A percentile compares a stretch with the other conserved stretches of the same genome.
Evolutionary conservation across 2,888 invertebrate species (phyloP).

Genomic region (Criorhina ranunculi): DNA sequence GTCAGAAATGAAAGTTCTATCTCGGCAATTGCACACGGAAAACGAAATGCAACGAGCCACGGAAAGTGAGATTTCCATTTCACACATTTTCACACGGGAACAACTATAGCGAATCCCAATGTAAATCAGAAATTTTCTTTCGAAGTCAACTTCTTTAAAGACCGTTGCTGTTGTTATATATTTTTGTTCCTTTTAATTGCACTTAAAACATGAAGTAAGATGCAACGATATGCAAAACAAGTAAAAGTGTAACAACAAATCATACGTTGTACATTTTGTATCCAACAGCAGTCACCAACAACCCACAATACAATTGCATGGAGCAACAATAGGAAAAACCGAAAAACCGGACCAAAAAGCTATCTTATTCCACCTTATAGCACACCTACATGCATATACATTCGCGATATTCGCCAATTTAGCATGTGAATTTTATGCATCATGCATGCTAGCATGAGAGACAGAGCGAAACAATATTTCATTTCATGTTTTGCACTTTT

Average conservation of each 20-base stretch:
- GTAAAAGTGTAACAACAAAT: constrained; percentile 74
- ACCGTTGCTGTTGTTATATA: constrained; percentile 1
- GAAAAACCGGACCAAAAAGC: constrained; percentile 58
- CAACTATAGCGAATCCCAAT: constrained; percentile 29
- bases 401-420: constrained; percentile 61
- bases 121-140: constrained; percentile 60
- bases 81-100: constrained; percentile 66
- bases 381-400: constrained; percentile 42
- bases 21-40: constrained; percentile 30
- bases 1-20: constrained; percentile 68
- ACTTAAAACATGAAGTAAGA: constrained; percentile 42
- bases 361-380: constrained; percentile 42
- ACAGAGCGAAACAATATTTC: constrained; percentile 75
- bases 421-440: constrained; percentile 71
- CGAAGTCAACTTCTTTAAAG: constrained; percentile 31
- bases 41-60: constrained; percentile 60
- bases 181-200: constrained; percentile 59
- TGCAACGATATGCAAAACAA: constrained; percentile 69
- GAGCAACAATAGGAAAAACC: constrained; percentile 57
- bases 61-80: constrained; percentile 70
- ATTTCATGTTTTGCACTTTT: constrained; percentile 62
- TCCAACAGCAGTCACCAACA: constrained; percentile 50
- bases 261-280: constrained; percentile 62
- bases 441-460: constrained; percentile 68
- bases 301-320: constrained; percentile 23